Conservation (phyloP, 92 coral and sea anemone species). For the Zoanthus gigantus region DNA sequence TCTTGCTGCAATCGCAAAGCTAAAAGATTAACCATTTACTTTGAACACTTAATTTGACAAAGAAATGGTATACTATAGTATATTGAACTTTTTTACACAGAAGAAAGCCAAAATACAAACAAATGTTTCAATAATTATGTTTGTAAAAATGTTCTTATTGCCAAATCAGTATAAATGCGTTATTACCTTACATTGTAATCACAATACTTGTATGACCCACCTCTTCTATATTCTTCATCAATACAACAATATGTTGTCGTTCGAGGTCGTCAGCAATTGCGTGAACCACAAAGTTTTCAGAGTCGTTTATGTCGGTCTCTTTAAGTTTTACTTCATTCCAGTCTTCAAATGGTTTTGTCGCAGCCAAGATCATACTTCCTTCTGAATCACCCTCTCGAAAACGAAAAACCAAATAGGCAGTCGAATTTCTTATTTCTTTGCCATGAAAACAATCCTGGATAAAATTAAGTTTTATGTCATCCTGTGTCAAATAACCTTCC, state of each 20-base stretch:
- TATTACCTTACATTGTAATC: not conserved
- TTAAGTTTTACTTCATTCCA: conserved; percentile 64
- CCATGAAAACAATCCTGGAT: conserved; percentile 68
- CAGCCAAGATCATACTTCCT: conserved; percentile 63
- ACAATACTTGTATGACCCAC: conserved; percentile 36
- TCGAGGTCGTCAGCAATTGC: conserved; percentile 71
- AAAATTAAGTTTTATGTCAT: conserved; percentile 69
- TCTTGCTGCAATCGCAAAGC: not conserved
- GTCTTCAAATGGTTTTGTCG: conserved; percentile 74
- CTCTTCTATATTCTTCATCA: conserved; percentile 63
- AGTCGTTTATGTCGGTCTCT: not conserved
- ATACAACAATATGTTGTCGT: conserved; percentile 61
- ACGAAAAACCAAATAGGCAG: conserved; percentile 61
- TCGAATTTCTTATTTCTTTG: conserved; percentile 11
- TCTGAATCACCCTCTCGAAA: conserved; percentile 25
- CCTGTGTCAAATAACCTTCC: conserved; percentile 43
- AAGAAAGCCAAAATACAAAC: not conserved
- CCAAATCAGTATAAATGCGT: not conserved
- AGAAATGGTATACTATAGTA: not conserved
- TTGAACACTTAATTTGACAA: not conserved
- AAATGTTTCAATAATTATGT: too few relatives aligned
- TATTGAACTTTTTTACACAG: not conserved
- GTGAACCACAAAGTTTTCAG: conserved; percentile 38
- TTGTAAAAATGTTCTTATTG: not conserved
- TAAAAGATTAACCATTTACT: not conserved